Evolutionary conservation across 2,888 invertebrate species (phyloP).

Genomic region (Bembecia ichneumoniformis): DNA sequence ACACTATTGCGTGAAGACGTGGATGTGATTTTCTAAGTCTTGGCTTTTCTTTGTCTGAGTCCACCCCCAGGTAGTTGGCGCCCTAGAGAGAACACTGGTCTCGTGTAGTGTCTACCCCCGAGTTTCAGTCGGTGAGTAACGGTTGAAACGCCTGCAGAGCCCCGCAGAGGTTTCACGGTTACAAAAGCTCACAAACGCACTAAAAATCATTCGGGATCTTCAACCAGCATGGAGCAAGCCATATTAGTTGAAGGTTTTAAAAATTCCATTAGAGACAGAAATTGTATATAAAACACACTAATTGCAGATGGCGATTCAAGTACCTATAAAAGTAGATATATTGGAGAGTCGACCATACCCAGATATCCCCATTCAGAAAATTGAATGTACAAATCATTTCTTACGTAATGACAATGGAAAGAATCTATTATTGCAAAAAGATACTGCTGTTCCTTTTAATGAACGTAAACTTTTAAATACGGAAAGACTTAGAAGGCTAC

Average conservation of each 20-base stretch:
- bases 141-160: no score
- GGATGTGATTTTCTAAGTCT: no score
- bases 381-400: slow-evolving; percentile 11
- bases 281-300: slow-evolving; percentile 1
- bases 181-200: no score
- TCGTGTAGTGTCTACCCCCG: no score
- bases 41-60: no score
- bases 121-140: no score
- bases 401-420: slow-evolving; percentile 10
- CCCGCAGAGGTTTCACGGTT: no score
- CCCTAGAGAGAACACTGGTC: no score
- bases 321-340: no score
- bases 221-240: slow-evolving; percentile 2
- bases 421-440: slow-evolving; percentile 4
- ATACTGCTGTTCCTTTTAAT: not conserved
- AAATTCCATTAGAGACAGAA: not conserved
- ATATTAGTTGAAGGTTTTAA: slow-evolving; percentile 2
- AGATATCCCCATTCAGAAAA: slow-evolving; percentile 7
- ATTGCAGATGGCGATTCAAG: no score
- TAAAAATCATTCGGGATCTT: slow-evolving; percentile 1
- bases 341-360: slow-evolving; percentile 10
- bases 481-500: slow-evolving; percentile 6
- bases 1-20: no score
- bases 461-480: slow-evolving; percentile 9
- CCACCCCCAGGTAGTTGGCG: no score